phyloP scores from a whole-genome alignment of 2,113 vertebrate species.

The Rhombomys opimus region DNA sequence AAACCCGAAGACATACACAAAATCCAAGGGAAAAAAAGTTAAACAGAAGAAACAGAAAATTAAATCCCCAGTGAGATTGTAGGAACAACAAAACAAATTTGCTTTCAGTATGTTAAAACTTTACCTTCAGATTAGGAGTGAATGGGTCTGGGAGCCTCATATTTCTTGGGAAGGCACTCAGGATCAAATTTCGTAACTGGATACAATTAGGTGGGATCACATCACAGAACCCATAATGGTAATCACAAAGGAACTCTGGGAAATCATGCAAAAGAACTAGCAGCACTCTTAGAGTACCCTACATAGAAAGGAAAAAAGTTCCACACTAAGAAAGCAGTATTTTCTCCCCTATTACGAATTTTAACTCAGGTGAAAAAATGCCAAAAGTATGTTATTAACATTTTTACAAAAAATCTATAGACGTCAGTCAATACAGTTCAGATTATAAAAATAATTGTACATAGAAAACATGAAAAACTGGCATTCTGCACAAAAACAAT shows the following conservation, averaged over 20 bases:
- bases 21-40: no score
- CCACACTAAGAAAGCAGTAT: constrained; percentile 20
- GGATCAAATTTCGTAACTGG: constrained; percentile 98
- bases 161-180: constrained; percentile 99
- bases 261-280: constrained; percentile 98
- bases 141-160: constrained; percentile 99
- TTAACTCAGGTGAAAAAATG: constrained; percentile 10
- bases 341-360: constrained; percentile 30
- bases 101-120: not conserved
- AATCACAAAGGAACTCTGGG: constrained; percentile 99
- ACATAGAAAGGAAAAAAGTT: constrained; percentile 15
- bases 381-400: not conserved
- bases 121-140: constrained; percentile 98
- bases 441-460: constrained; percentile 28
- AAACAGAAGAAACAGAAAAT: not conserved
- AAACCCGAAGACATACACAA: not conserved
- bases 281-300: constrained; percentile 98
- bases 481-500: not conserved
- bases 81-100: not conserved
- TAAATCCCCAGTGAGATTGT: not conserved
- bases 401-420: not conserved
- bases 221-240: constrained; percentile 99
- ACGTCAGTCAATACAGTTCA: constrained; percentile 16
- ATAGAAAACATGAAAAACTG: constrained; percentile 32
- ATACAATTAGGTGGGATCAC: constrained; percentile 99